Conservation (phyloP, 2,888 invertebrate species). For the Furcula furcula region DNA sequence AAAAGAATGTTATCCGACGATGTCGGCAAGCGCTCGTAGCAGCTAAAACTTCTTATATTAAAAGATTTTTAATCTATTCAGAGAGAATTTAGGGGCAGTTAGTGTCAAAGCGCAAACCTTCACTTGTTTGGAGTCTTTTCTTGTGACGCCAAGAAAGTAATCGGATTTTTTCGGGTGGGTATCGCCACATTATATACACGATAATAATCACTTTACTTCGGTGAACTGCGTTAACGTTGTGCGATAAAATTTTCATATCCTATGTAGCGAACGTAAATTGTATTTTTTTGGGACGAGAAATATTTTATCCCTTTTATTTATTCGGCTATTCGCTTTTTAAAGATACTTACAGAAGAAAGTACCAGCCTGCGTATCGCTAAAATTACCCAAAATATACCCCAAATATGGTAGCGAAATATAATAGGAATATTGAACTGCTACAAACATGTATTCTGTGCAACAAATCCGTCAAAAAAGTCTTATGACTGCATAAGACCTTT, state of each 20-base stretch:
- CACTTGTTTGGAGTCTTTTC: slow-evolving; percentile 42
- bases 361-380: too few species aligned
- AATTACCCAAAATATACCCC: too few species aligned
- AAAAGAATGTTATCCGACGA: slow-evolving; percentile 26
- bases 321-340: too few species aligned
- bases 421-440: too few species aligned
- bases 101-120: slow-evolving; percentile 48
- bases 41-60: slow-evolving; percentile 42
- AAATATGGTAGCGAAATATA: too few species aligned
- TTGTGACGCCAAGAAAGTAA: slow-evolving; percentile 40
- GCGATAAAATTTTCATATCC: slow-evolving; percentile 25
- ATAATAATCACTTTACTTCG: slow-evolving; percentile 28
- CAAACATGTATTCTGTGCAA: too few species aligned
- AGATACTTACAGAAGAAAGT: too few species aligned
- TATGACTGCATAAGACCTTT: too few species aligned
- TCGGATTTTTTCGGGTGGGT: slow-evolving; percentile 37
- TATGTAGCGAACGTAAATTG: slow-evolving; percentile 10
- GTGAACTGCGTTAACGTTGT: slow-evolving; percentile 8
- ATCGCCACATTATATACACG: slow-evolving; percentile 35
- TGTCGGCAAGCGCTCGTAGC: slow-evolving; percentile 23
- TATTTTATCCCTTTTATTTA: background rate
- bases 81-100: slow-evolving; percentile 53
- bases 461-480: too few species aligned
- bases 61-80: slow-evolving; percentile 54
- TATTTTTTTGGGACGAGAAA: slow-evolving; percentile 9